A percentile compares a stretch with the other conserved stretches of the same genome.
These are phyloP conservation scores for Heliconius charithonia DNA, from an alignment of 2,888 invertebrate species.

Conservation along the genomic window DNA sequence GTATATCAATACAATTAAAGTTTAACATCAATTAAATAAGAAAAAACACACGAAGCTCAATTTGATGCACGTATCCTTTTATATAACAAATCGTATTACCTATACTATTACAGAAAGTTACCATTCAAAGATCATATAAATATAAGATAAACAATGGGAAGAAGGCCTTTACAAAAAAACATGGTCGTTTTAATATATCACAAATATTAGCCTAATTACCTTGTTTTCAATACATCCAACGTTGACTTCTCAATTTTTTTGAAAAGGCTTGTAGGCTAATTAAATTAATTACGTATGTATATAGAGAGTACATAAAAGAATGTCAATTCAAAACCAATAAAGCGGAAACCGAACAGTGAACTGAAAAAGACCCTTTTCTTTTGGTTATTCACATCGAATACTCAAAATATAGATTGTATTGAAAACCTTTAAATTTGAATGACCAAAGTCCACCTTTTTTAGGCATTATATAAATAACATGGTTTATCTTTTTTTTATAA, in stretches of 20 bases:
- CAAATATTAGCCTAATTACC: background rate
- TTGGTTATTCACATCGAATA: background rate
- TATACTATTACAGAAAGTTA: too few relatives aligned
- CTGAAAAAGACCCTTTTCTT: slow-evolving; percentile 10
- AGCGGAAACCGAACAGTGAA: background rate
- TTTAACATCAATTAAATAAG: too few relatives aligned
- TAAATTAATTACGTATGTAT: slow-evolving; percentile 17
- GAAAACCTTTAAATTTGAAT: slow-evolving; percentile 1
- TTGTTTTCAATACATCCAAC: background rate
- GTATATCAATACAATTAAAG: too few relatives aligned
- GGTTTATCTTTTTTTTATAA: background rate
- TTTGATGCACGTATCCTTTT: too few relatives aligned
- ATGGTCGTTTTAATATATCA: too few relatives aligned
- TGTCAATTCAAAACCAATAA: slow-evolving; percentile 9
- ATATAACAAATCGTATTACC: too few relatives aligned
- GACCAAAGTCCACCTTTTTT: background rate
- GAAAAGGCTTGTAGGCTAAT: background rate
- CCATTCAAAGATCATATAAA: too few relatives aligned
- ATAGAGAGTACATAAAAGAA: background rate
- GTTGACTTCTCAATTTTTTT: background rate
- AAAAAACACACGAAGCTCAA: too few relatives aligned
- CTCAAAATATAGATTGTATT: slow-evolving; percentile 2
- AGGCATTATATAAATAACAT: background rate
- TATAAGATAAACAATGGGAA: too few relatives aligned
- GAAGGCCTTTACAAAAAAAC: too few relatives aligned